Conservation (phyloP, 1,140 invertebrate species). For the Frieseomelitta varia region DNA sequence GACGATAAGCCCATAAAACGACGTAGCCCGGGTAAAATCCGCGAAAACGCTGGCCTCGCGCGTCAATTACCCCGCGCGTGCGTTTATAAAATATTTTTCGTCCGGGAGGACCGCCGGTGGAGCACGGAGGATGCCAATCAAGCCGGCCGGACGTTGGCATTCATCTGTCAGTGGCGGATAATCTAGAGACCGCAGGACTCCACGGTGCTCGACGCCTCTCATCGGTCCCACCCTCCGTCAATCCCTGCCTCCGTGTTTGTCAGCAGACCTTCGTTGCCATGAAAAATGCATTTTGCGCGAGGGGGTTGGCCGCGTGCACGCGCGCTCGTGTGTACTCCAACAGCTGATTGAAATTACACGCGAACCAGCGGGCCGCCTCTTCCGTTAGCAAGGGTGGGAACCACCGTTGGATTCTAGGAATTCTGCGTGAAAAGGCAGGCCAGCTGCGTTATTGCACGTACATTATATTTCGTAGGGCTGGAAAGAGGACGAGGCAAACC, state of each 20-base stretch:
- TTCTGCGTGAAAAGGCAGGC: background rate
- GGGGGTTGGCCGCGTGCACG: background rate
- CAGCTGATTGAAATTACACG: slow-evolving; percentile 65
- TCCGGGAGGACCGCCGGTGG: background rate
- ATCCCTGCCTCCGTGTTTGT: background rate
- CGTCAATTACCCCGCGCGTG: slow-evolving; percentile 44
- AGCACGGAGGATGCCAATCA: slow-evolving; percentile 41
- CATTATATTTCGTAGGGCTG: too few species aligned
- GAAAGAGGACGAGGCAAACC: too few species aligned
- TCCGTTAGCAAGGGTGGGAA: slow-evolving; percentile 4
- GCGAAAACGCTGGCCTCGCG: background rate
- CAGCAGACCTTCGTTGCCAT: slow-evolving; percentile 24
- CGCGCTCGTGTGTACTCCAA: slow-evolving; percentile 50
- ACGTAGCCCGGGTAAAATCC: slow-evolving; percentile 14
- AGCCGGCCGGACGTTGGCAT: slow-evolving; percentile 31
- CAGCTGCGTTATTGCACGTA: background rate
- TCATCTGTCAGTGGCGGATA: slow-evolving; percentile 54
- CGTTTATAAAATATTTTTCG: slow-evolving; percentile 61
- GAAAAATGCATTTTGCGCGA: slow-evolving; percentile 52
- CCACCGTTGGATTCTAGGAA: slow-evolving; percentile 16
- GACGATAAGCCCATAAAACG: slow-evolving; percentile 37
- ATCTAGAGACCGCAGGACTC: slow-evolving; percentile 44
- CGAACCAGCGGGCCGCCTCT: slow-evolving; percentile 4
- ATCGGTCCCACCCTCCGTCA: background rate
- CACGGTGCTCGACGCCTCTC: background rate